Base-by-base conservation (phyloP, 2,113 vertebrate genomes). In the Dicentrarchus labrax region DNA sequence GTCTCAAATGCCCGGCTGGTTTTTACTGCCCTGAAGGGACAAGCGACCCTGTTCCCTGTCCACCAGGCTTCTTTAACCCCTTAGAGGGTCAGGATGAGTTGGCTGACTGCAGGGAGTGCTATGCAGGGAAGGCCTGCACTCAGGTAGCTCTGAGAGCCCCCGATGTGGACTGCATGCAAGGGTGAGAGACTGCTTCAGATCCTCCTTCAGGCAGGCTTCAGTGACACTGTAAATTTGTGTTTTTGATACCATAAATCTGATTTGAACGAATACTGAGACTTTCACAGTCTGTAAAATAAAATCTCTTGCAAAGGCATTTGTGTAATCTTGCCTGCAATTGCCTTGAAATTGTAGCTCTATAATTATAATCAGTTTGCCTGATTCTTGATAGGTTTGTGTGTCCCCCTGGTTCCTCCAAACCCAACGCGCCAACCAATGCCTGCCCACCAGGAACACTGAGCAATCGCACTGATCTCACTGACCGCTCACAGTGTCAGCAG, bases 51-150 rank as follows among this genome's bases (percentile, higher is more conserved):
- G 66, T 90, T 45, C 96, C 96, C 0, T 97, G 96, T 89, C 96
- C 92, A 12, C 87, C 94, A 0, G 97, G 97, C 12, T 95, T 89
- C 0, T 96, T 96, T 64, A 96, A 95, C 80, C 95, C 96, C n/a
- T 88, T 95, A 53, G 94, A 94, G 47, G 97, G 97, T 0, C 97
- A 97, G 88, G 96, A 97, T 0, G 91, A 96, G 82, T 66, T 88
- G 12, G 6, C 87, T 4, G 96, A 97, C 72, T 97, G 96, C 89
- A 93, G 94, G 72, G 77, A 85, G 6, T 97, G 97, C 76, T 94
- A 95, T 0, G 96, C 96, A 6, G 97, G 97, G 3, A 97, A 93
- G 65, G 96, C 96, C 76, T 97, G 96, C 76, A 97, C 96, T 16
- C 96, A 94, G 89, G 75, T 95, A 16, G 96, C 96, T 38, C 90